Percentiles rank a stretch among this genome's conserved stretches.
These are phyloP conservation scores for Himalopsyche phryganea DNA, from an alignment of 1,140 invertebrate species.

Conservation along the genomic window DNA sequence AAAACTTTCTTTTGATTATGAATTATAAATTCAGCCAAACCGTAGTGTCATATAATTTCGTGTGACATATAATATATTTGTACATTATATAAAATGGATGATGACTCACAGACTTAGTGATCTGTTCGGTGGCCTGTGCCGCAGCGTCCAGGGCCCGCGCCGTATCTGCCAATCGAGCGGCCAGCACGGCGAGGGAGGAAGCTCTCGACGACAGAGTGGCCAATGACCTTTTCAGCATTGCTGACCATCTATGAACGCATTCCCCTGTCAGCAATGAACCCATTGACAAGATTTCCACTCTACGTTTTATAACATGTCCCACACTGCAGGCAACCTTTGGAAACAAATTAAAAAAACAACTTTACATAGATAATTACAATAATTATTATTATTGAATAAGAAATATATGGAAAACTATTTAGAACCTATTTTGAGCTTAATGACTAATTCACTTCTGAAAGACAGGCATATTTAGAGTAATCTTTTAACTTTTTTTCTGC, in stretches of 20 bases:
- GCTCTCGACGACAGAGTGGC: constrained; percentile 34
- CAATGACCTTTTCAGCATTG: constrained; percentile 40
- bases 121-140: constrained; percentile 26
- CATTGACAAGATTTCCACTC: constrained; percentile 60
- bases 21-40: too few relatives aligned
- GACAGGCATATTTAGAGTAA: too few relatives aligned
- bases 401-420: too few relatives aligned
- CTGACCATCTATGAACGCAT: constrained; percentile 44
- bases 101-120: constrained; percentile 13
- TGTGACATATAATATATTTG: too few relatives aligned
- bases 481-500: too few relatives aligned
- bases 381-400: too few relatives aligned
- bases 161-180: constrained; percentile 30
- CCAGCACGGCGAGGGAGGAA: constrained; percentile 35
- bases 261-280: constrained; percentile 42
- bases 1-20: not conserved
- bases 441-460: too few relatives aligned
- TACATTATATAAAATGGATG: not conserved
- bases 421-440: too few relatives aligned
- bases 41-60: too few relatives aligned
- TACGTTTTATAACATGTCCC: constrained; percentile 76
- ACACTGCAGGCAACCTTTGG: constrained; percentile 70
- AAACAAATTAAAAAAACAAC: too few relatives aligned
- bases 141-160: constrained; percentile 35
- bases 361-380: too few relatives aligned